phyloP scores from a whole-genome alignment of 2,113 vertebrate species.

The Thamnophis sirtalis region DNA sequence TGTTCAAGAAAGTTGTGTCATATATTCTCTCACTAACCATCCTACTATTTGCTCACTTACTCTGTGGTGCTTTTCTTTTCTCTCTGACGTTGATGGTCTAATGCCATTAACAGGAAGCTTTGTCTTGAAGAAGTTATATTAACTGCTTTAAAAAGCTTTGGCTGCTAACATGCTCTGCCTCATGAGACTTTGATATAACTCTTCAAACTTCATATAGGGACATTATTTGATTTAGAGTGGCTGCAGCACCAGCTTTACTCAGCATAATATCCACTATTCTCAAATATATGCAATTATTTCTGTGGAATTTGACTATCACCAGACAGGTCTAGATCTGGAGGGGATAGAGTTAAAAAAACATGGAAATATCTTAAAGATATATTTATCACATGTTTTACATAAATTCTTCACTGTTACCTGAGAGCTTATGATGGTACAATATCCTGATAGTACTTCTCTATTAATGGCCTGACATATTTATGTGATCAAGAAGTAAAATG shows the following conservation, averaged over 20 bases:
- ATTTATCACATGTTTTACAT: slow-evolving; percentile 12
- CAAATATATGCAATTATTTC: slow-evolving; percentile 8
- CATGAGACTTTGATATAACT: not conserved
- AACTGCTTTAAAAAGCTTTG: slow-evolving; percentile 18
- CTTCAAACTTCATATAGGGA: slow-evolving; percentile 19
- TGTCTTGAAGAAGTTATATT: not conserved
- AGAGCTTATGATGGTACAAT: slow-evolving; percentile 45
- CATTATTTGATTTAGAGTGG: not conserved
- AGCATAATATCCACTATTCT: not conserved
- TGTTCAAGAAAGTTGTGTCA: slow-evolving; percentile 42
- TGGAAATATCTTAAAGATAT: slow-evolving; percentile 30
- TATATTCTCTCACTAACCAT: not conserved
- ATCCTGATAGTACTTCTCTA: slow-evolving; percentile 49
- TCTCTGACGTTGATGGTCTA: slow-evolving; percentile 15
- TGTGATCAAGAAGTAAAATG: slow-evolving; percentile 21
- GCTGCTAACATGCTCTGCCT: slow-evolving; percentile 20
- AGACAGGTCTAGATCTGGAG: not conserved
- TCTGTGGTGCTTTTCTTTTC: slow-evolving; percentile 21
- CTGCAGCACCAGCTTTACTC: slow-evolving; percentile 1
- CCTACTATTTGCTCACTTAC: slow-evolving; percentile 15
- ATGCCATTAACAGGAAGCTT: slow-evolving; percentile 19
- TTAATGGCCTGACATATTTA: slow-evolving; percentile 47
- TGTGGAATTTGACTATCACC: not conserved
- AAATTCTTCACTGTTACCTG: not conserved
- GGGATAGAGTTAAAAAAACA: slow-evolving; percentile 18